Evolutionary conservation across 2,888 invertebrate genomes (phyloP), one percentile per base, ranked within the genome.

Genomic region (Acholoe squamosa): DNA sequence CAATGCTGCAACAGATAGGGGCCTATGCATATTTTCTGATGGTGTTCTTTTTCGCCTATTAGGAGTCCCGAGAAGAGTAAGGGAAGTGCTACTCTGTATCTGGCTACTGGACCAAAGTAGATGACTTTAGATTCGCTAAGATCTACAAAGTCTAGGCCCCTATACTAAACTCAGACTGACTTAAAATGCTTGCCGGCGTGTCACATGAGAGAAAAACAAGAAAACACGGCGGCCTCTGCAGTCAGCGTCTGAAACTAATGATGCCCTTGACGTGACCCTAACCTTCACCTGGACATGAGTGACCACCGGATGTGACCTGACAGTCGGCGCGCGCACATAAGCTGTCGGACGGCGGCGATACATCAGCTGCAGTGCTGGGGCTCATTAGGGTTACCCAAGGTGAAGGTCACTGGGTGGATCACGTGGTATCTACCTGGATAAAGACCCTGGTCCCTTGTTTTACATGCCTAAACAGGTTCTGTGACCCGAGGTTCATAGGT

Each of bases 231-330:
- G 25, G 5, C 76, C 76, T 16, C 10, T 19, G 3, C 76, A n/a
- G 76, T 19, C 76, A 25, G 22, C 5, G 22, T 19, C 61, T n/a
- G 61, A 28, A 76, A 76, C 76, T 76, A 76, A 76, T 31, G 76
- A 76, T 76, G 22, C 22, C 61, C 61, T 61, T 61, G 61, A 61
- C 19, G 76, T 76, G 76, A 76, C 76, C 76, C 31, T 76, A 31
- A 76, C 76, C 76, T 16, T 61, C 22, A 61, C 22, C 76, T 31
- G 5, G 76, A 25, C 61, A 61, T 76, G 76, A 76, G 5, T n/a
- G 76, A 76, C 76, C 76, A 31, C 76, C 76, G 76, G 76, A 76
- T 28, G 76, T 76, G 76, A 25, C 16, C 31, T 31, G 76, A 76
- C 76, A 31, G 16, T 76, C 31, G 76, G 76, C 28, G 76, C 76